Conservation (phyloP, 2,888 invertebrate species). For the Erebia ligea region DNA sequence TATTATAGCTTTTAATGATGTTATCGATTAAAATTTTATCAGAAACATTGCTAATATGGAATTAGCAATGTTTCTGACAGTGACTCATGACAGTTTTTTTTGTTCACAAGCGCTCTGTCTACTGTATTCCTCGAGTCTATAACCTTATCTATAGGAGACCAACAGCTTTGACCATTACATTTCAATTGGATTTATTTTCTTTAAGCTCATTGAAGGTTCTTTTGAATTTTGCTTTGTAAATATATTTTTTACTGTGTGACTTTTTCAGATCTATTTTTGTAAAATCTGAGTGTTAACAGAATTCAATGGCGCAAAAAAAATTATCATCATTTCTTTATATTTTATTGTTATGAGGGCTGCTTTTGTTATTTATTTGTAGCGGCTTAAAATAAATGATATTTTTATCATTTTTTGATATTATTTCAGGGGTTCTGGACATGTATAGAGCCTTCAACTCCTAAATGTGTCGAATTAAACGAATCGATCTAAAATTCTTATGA, state of each 20-base stretch:
- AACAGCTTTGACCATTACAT: constrained; percentile 21
- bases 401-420: too few species aligned
- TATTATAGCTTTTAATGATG: too few species aligned
- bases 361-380: too few species aligned
- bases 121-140: not conserved
- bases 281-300: not conserved
- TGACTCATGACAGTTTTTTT: not conserved
- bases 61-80: too few species aligned
- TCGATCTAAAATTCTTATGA: too few species aligned
- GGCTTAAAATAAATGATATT: too few species aligned
- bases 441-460: too few species aligned
- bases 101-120: not conserved
- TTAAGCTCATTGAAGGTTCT: constrained; percentile 16
- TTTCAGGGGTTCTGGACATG: too few species aligned
- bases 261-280: not conserved
- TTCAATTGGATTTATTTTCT: constrained; percentile 19
- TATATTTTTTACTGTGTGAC: not conserved
- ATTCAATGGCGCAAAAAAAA: not conserved
- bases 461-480: too few species aligned
- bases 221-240: not conserved
- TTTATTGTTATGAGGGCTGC: too few species aligned
- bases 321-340: not conserved
- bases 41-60: too few species aligned
- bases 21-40: too few species aligned
- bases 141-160: constrained; percentile 30